phyloP scores from a whole-genome alignment of 2,113 vertebrate genomes.

The Vanacampus margaritifer region DNA sequence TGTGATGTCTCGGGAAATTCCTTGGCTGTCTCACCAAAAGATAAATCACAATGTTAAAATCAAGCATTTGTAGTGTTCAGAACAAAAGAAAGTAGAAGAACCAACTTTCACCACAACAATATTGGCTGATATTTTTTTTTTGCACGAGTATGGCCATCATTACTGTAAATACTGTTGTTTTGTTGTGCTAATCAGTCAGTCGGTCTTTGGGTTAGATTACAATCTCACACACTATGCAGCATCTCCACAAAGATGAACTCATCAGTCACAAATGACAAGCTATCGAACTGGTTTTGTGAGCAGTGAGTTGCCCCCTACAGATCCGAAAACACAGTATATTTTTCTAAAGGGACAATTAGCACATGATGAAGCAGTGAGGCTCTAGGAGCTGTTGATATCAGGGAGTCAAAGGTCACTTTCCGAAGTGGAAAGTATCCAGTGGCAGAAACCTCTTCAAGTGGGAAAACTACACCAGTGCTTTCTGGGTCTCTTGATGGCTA shows the following conservation, averaged over 20 bases:
- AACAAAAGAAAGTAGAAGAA: not conserved
- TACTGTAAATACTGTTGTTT: not conserved
- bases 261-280: constrained; percentile 43
- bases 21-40: not conserved
- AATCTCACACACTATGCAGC: not conserved
- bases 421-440: constrained; percentile 45
- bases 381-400: constrained; percentile 48
- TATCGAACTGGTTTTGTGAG: constrained; percentile 3
- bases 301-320: constrained; percentile 1
- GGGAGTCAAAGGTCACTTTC: constrained; percentile 51
- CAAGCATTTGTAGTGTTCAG: not conserved
- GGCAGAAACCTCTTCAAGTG: constrained; percentile 41
- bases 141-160: not conserved
- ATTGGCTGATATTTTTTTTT: not conserved
- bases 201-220: not conserved
- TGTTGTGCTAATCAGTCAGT: too few relatives aligned
- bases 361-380: constrained; percentile 41
- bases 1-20: constrained; percentile 2
- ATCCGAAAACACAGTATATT: constrained; percentile 32
- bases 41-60: constrained; percentile 10
- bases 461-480: constrained; percentile 46
- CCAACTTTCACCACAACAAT: not conserved
- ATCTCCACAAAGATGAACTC: constrained; percentile 11
- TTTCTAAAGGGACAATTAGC: constrained; percentile 47
- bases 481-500: constrained; percentile 28